phyloP scores from a whole-genome alignment of 2,113 vertebrate species.

The Gavialis gangeticus region DNA sequence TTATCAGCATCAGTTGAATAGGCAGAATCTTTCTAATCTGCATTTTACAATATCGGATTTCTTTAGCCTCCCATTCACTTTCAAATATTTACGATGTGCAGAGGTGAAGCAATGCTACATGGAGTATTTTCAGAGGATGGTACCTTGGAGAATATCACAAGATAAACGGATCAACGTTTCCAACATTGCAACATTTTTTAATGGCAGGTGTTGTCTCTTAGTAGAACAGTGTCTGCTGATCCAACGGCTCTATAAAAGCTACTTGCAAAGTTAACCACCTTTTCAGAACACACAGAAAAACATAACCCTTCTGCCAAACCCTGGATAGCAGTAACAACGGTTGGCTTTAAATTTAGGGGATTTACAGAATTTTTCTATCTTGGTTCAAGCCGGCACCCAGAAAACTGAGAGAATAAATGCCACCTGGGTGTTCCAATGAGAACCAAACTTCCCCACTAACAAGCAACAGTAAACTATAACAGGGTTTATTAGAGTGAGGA shows the following conservation, averaged over 20 bases:
- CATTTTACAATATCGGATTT: conserved; percentile 19
- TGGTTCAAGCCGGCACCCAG: no score
- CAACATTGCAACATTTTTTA: not conserved
- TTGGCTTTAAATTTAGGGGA: no score
- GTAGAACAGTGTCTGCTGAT: conserved; percentile 27
- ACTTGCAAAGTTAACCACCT: conserved; percentile 16
- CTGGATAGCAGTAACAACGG: no score
- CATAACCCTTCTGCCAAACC: no score
- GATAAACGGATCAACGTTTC: conserved; percentile 51
- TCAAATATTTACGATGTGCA: not conserved
- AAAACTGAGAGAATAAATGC: no score
- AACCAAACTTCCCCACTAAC: no score
- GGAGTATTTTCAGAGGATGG: not conserved
- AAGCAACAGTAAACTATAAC: no score
- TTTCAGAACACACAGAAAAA: not conserved
- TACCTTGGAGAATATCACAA: not conserved
- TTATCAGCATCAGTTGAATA: not conserved
- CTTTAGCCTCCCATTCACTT: not conserved
- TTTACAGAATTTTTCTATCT: no score
- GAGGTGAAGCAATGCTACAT: not conserved
- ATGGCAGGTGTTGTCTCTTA: conserved; percentile 11
- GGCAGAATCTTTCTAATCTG: conserved; percentile 17
- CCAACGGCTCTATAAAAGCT: conserved; percentile 42
- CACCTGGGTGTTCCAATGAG: no score
- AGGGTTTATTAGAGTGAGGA: no score